These are phyloP conservation scores for Lithosia quadra DNA, from an alignment of 2,888 invertebrate genomes.

Conservation along the genomic window DNA sequence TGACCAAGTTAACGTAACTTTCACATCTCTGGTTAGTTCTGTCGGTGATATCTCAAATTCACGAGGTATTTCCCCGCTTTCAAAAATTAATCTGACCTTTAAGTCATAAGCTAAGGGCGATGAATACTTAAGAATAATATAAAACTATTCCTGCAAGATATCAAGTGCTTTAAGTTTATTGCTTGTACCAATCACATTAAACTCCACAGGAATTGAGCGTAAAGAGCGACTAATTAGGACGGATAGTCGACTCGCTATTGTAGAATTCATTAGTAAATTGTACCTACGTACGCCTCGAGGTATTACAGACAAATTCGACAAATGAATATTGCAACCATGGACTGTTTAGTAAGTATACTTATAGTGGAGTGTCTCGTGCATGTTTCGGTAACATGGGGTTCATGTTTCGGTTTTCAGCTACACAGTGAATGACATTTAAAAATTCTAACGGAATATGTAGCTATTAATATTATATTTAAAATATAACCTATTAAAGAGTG, in stretches of 20 bases:
- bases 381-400: neutral
- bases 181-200: conserved; percentile 63
- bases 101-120: conserved; percentile 62
- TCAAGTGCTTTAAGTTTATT: conserved; percentile 50
- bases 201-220: conserved; percentile 70
- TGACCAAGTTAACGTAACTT: conserved; percentile 71
- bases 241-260: conserved; percentile 73
- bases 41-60: conserved; percentile 77
- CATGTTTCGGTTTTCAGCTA: neutral
- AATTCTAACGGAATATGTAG: no score
- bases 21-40: conserved; percentile 74
- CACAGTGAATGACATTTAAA: neutral
- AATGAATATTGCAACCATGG: conserved; percentile 55
- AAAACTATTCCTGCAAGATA: conserved; percentile 25
- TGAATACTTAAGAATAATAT: conserved; percentile 38
- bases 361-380: neutral
- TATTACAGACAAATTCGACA: conserved; percentile 60
- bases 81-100: conserved; percentile 70
- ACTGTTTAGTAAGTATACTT: neutral
- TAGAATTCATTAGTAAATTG: conserved; percentile 75
- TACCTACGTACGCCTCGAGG: conserved; percentile 57
- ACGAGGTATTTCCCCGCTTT: conserved; percentile 73
- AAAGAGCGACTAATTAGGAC: conserved; percentile 75
- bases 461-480: no score
- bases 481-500: no score